Evolutionary conservation across 1,140 invertebrate genomes (phyloP).

Genomic region (Drepana arcuata): DNA sequence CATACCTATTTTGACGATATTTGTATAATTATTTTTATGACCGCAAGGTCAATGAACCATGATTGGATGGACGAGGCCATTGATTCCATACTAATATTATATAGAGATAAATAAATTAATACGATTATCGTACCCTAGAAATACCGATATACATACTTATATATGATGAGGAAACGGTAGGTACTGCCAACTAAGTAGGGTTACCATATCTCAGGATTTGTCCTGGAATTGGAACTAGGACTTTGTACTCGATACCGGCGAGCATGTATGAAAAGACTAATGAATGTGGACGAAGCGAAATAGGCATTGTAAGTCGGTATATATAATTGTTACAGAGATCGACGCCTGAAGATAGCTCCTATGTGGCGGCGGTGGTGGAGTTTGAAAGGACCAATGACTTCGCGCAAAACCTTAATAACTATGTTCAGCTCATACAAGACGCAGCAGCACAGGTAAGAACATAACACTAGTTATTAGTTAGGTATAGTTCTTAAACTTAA

Average conservation of each 20-base stretch:
- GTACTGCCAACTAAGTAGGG: slow-evolving; percentile 1
- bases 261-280: not conserved
- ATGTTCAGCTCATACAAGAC: slow-evolving; percentile 36
- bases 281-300: not conserved
- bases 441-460: slow-evolving; percentile 47
- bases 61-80: too few relatives aligned
- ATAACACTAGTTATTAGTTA: too few relatives aligned
- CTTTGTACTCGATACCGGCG: not conserved
- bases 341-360: slow-evolving; percentile 46
- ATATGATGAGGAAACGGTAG: not conserved
- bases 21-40: too few relatives aligned
- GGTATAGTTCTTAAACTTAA: not conserved
- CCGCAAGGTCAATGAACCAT: too few relatives aligned
- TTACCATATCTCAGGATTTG: not conserved
- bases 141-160: not conserved
- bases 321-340: slow-evolving; percentile 36
- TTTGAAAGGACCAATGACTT: slow-evolving; percentile 32
- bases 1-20: too few relatives aligned
- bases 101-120: too few relatives aligned
- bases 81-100: too few relatives aligned
- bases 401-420: slow-evolving; percentile 32
- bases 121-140: too few relatives aligned
- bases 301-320: not conserved
- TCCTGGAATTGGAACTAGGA: not conserved
- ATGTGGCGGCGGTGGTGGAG: slow-evolving; percentile 72